Conservation (phyloP, 2,113 vertebrate species). For the Pangasianodon gigas region DNA sequence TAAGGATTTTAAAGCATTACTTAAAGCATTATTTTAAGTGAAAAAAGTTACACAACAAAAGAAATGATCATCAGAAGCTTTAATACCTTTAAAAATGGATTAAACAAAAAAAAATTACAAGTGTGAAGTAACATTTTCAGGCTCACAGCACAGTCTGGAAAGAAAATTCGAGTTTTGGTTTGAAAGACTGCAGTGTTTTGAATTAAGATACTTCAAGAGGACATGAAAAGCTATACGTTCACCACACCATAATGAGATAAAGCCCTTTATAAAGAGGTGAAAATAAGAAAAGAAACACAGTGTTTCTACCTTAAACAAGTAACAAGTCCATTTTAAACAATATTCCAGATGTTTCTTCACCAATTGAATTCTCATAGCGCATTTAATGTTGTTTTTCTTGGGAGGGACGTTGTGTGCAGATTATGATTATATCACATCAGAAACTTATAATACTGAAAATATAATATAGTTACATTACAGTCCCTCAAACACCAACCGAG, state of each 20-base stretch:
- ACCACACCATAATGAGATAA: background rate
- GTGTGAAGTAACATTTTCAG: background rate
- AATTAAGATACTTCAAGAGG: background rate
- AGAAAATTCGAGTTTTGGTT: background rate
- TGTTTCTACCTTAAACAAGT: background rate
- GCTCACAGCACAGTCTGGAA: background rate
- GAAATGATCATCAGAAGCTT: background rate
- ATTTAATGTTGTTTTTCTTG: background rate
- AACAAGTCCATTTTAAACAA: background rate
- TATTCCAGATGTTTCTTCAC: background rate
- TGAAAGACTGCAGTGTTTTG: background rate
- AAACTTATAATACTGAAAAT: no score
- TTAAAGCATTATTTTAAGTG: no score
- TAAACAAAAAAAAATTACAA: background rate
- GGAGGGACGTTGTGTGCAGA: background rate
- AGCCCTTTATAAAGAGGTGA: background rate
- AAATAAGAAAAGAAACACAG: background rate
- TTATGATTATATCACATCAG: background rate
- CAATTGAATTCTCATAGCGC: background rate
- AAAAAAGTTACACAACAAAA: background rate
- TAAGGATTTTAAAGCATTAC: background rate
- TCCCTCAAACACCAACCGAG: background rate
- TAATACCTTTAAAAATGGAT: background rate
- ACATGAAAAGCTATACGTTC: background rate
- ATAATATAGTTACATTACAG: background rate